Conservation (phyloP, 2,797 vertebrate genomes). For the Myioborus miniatus region DNA sequence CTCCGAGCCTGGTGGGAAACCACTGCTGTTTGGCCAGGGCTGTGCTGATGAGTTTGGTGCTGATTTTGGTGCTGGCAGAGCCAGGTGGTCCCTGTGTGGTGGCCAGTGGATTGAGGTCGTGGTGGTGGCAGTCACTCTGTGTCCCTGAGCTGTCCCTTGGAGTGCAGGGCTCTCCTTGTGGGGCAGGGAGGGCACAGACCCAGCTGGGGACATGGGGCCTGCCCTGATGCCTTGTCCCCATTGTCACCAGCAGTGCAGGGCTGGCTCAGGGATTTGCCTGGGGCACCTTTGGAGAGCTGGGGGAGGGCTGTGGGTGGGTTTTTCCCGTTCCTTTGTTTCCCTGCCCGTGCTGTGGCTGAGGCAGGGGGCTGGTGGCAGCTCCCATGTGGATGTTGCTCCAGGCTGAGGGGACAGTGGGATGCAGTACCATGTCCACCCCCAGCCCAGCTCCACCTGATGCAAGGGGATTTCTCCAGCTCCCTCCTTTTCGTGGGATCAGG, state of each 20-base stretch:
- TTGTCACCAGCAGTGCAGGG: neutral
- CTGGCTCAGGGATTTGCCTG: neutral
- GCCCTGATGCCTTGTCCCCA: accelerated
- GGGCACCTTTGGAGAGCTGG: neutral
- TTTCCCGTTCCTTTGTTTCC: neutral
- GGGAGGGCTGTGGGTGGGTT: neutral
- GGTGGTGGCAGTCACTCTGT: neutral
- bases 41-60: neutral
- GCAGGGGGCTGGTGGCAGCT: neutral
- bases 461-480: neutral
- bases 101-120: accelerated
- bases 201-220: neutral
- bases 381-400: neutral
- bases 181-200: neutral
- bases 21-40: neutral
- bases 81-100: accelerated
- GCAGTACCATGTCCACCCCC: neutral
- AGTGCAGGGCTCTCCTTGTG: neutral
- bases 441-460: neutral
- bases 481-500: neutral
- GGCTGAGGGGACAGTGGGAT: neutral
- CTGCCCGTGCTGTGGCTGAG: neutral
- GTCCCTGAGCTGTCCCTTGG: neutral
- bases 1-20: neutral
- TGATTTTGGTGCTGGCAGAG: neutral